phyloP scores from a whole-genome alignment of 2,888 invertebrate genomes.

The Lycophotia porphyrea region DNA sequence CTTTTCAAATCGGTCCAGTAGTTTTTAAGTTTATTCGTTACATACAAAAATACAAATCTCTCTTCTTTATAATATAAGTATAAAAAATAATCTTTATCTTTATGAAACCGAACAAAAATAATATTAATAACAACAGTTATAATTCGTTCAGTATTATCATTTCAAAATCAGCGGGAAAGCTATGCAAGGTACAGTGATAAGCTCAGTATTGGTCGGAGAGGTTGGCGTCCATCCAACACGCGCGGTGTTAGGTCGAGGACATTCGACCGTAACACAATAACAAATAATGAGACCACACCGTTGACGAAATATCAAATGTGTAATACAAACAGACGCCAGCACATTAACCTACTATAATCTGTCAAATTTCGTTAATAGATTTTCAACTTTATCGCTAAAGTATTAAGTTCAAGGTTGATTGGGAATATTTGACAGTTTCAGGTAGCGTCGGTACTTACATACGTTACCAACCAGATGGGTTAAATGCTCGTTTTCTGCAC shows the following conservation, averaged over 20 bases:
- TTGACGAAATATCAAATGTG: conserved; percentile 53
- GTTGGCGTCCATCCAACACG: conserved; percentile 64
- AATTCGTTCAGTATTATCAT: conserved; percentile 21
- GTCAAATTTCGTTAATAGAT: no score
- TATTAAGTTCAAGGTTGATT: no score
- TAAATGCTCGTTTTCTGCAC: neutral
- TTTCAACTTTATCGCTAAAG: no score
- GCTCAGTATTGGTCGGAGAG: conserved; percentile 48
- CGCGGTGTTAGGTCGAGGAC: conserved; percentile 68
- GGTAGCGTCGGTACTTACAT: no score
- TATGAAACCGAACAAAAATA: neutral
- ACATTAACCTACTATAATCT: no score
- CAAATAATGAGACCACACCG: conserved; percentile 53
- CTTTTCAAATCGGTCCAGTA: no score
- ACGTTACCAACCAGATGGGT: conserved; percentile 8
- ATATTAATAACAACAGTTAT: neutral
- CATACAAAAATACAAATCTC: no score
- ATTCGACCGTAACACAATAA: conserved; percentile 59
- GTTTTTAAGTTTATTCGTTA: no score
- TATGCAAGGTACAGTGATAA: conserved; percentile 50
- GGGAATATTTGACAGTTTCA: no score
- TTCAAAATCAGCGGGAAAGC: conserved; percentile 35
- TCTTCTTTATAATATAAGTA: no score
- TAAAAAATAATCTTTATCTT: no score
- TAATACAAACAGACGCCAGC: no score